A percentile compares a stretch with the other conserved stretches of the same genome.
Evolutionary conservation across 1,140 invertebrate species (phyloP).

Genomic region (Zaprionus ornatus): DNA sequence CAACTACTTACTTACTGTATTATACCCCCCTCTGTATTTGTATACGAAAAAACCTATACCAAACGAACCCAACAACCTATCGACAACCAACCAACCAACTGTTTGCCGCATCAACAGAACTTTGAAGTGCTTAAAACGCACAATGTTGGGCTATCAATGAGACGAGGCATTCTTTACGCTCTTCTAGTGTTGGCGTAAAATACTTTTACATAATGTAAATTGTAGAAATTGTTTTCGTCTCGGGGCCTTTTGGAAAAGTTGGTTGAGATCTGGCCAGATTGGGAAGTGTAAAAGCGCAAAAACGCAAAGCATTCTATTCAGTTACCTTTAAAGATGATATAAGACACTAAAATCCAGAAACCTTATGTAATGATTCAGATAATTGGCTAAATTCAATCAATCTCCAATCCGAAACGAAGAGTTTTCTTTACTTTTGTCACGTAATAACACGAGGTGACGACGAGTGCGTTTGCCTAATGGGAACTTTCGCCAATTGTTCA

Average conservation of each 20-base stretch:
- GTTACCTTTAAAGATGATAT: conserved; percentile 77
- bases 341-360: conserved; percentile 71
- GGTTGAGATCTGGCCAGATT: conserved; percentile 58
- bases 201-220: conserved; percentile 23
- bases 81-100: conserved; percentile 24
- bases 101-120: conserved; percentile 63
- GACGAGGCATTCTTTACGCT: conserved; percentile 64
- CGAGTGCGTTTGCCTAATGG: conserved; percentile 33
- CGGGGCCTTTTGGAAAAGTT: conserved; percentile 69
- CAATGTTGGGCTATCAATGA: conserved; percentile 81
- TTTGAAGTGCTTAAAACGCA: conserved; percentile 79
- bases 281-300: conserved; percentile 25
- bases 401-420: conserved; percentile 9
- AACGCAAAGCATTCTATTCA: conserved; percentile 63
- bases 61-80: conserved; percentile 25
- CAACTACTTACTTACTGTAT: conserved; percentile 45
- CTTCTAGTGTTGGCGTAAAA: conserved; percentile 63
- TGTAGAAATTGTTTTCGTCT: conserved; percentile 54
- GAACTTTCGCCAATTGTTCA: conserved; percentile 75
- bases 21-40: conserved; percentile 47
- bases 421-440: conserved; percentile 51
- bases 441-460: conserved; percentile 17
- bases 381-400: conserved; percentile 52
- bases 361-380: conserved; percentile 48
- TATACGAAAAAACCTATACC: conserved; percentile 38